Evolutionary conservation across 2,113 vertebrate species (phyloP), one percentile per base, ranked within the genome.

Genomic region (Mus pahari): DNA sequence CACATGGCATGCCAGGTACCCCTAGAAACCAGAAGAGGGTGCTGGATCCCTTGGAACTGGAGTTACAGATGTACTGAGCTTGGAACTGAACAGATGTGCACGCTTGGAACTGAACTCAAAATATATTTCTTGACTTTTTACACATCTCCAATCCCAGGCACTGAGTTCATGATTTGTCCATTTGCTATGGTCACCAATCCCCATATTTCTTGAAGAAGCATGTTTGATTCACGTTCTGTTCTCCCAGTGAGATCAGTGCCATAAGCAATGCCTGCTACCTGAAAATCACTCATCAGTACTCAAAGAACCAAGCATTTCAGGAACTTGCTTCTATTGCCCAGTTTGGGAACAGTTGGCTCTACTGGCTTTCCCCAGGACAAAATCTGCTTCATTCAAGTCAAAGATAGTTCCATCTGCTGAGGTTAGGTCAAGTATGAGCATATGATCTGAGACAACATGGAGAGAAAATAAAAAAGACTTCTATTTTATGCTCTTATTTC

Each of bases 91-190:
- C 22, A n/a, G n/a, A 26, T 58, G 55, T 39, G 79, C 11, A n/a
- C 39, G 10, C 79, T 60, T 36, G 12, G 79, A 60, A 82, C 36
- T 60, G 22, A 82, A 39, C 22, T 64, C 60, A 31, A 92, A 90
- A 96, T 90, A 42, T 86, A 96, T 95, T 89, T 97, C 86, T 96
- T 87, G 28, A 96, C 96, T 97, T 97, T 98, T 98, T 91, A 92
- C 28, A 92, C 88, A 96, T 97, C 92, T 81, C 91, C 95, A 87
- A 95, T 95, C 89, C 92, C 22, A 91, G 91, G 92, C 95, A 97
- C 96, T 53, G 96, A 86, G 95, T 45, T 93, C 90, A 39, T 90
- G 36, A 87, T 50, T 31, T 94, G 28, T 83, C 17, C 70, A n/a
- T 96, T 81, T 83, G 53, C 20, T 86, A 55, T 20, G 39, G 7